Conservation (phyloP, 1,140 invertebrate species). For the Cepaea nemoralis region DNA sequence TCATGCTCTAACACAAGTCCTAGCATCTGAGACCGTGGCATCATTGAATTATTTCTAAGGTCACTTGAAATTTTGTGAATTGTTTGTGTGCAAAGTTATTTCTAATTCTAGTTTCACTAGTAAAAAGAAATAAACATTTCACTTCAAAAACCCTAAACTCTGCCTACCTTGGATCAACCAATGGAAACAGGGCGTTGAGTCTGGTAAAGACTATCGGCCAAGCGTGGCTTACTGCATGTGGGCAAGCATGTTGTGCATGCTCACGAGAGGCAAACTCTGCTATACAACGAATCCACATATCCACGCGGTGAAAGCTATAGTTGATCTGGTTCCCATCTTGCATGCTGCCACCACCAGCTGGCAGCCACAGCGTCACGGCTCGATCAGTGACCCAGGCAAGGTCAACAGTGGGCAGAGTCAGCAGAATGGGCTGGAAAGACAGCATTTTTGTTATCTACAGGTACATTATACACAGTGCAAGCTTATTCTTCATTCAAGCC, state of each 20-base stretch:
- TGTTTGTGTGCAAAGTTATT: no score
- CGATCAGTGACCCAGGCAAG: constrained; percentile 95
- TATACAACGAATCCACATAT: constrained; percentile 87
- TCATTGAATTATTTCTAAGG: no score
- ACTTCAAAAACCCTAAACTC: not conserved
- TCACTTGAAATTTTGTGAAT: no score
- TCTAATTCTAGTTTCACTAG: not conserved
- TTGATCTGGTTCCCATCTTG: constrained; percentile 57
- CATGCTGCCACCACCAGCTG: constrained; percentile 65
- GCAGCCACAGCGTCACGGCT: constrained; percentile 86
- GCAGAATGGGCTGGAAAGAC: constrained; percentile 66
- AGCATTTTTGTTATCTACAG: no score
- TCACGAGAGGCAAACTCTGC: constrained; percentile 83
- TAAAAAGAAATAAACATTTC: not conserved
- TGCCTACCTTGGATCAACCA: constrained; percentile 89
- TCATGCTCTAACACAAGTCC: no score
- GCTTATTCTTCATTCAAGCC: no score
- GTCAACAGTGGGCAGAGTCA: constrained; percentile 81
- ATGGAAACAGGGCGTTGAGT: constrained; percentile 88
- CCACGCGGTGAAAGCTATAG: constrained; percentile 62
- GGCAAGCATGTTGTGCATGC: constrained; percentile 81
- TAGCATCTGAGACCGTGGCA: no score
- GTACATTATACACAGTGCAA: no score
- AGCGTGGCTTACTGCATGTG: constrained; percentile 85
- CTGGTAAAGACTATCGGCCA: constrained; percentile 96